Evolutionary conservation across 2,888 invertebrate genomes (phyloP).

Genomic region (Eucriotettix oculatus): DNA sequence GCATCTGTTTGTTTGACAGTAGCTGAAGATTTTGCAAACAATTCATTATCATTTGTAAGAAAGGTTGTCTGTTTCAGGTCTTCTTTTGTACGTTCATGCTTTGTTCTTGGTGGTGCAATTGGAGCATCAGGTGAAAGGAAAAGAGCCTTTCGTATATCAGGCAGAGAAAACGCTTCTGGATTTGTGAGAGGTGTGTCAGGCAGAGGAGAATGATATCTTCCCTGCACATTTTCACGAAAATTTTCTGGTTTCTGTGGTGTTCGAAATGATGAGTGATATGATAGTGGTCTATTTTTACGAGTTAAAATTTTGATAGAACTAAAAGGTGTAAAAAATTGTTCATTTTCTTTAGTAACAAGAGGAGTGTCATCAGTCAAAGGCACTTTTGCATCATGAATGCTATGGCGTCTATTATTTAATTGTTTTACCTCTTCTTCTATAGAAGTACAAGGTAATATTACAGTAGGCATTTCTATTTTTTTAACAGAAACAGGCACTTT

Average conservation of each 20-base stretch:
- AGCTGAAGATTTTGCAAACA: too few species aligned
- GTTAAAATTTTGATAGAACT: constrained; percentile 10
- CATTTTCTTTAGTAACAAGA: constrained; percentile 6
- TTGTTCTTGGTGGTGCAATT: constrained; percentile 31
- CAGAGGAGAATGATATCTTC: constrained; percentile 1
- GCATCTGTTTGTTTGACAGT: too few species aligned
- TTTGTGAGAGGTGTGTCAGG: constrained; percentile 19
- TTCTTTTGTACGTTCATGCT: constrained; percentile 20
- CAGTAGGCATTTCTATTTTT: background rate
- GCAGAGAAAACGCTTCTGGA: constrained; percentile 26
- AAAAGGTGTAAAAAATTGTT: constrained; percentile 12
- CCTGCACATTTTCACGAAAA: background rate
- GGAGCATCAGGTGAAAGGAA: constrained; percentile 19
- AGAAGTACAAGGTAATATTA: background rate
- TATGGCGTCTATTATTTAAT: background rate
- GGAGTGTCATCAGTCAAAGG: constrained; percentile 10
- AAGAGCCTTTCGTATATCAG: constrained; percentile 26
- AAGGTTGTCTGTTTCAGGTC: too few species aligned
- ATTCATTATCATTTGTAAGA: too few species aligned
- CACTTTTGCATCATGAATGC: constrained; percentile 10
- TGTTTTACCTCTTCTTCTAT: background rate
- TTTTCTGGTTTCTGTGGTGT: constrained; percentile 1
- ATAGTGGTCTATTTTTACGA: constrained; percentile 12
- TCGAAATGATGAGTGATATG: constrained; percentile 13
- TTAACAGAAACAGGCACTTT: background rate